Base-by-base conservation (phyloP, 1,140 invertebrate species). In the Bombus terrestris region DNA sequence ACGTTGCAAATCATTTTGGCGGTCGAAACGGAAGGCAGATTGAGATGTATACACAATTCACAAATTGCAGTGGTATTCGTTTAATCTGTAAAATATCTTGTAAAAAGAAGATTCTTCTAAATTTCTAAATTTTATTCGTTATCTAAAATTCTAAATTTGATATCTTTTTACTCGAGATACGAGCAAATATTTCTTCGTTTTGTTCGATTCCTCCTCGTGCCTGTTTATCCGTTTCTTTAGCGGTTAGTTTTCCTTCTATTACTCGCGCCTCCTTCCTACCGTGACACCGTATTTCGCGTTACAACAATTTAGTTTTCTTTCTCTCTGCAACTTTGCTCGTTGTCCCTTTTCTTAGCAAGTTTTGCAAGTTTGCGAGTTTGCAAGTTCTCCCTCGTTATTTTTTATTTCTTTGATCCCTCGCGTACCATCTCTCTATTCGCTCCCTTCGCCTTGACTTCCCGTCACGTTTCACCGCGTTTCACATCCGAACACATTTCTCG, bases 381-480 rank as follows among this genome's bases (percentile, higher is more conserved):
- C 10, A 15, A 47, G 43, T n/a, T n/a, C 28, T 12, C 15, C 1
- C 35, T 15, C 28, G 15, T 35, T 43, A 22, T 28, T 18, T 32
- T 18, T 8, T n/a, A 62, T 59, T 35, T 32, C 41, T 8, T 15
- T 62, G 1, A 10, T 62, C 66, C 3, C 13, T 25, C 25, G 22
- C 35, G 35, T 41, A 59, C 47, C 22, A 73, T 32, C 43, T 39
- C 5, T 62, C 25, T 73, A 57, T 77, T 59, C 47, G 35, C 64
- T 18, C 2, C 77, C n/a, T 43, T 83, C 75, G 47, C 57, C 68
- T 39, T 68, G 43, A 71, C 28, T 88, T 28, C 18, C 79, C 41
- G 68, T 83, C 85, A 62, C 28, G 71, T 39, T 43, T 88, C 73
- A 43, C 79, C 85, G 62, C 32, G 41, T 39, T 43, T 88, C 73